Evolutionary conservation across 2,888 invertebrate genomes (phyloP), one percentile per base, ranked within the genome.

Genomic region (Julus scanicus): DNA sequence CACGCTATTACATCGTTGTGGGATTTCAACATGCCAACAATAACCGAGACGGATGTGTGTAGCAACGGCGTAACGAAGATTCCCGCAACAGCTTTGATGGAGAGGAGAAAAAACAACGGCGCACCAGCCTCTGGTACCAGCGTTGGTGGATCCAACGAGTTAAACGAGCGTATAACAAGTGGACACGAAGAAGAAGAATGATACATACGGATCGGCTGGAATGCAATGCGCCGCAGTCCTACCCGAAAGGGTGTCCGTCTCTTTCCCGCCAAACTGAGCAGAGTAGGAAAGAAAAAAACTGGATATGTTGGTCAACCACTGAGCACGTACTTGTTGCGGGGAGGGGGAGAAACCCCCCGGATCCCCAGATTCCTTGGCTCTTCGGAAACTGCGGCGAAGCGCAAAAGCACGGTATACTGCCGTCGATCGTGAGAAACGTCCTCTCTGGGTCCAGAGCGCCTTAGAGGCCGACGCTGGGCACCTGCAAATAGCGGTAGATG

Each of bases 401-500:
- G 17, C 37, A 29, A 29, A 6, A 84, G 84, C 39, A 6, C 15
- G 48, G 39, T n/a, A 29, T 29, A 9, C 71, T 29, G 71, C 29
- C 29, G 29, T 29, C 71, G 71, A 9, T 71, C 71, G n/a, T 20
- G 71, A 20, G 71, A 71, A 71, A 71, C 4, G 71, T 71, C 71
- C 71, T 53, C 29, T 11, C 15, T 15, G 29, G 83, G 20, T 9
- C 20, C 37, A 20, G 20, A 83, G 39, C 86, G 44, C 40, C 29
- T 63, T 87, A 89, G 15, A 89, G 87, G 13, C 89, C 89, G 85
- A 89, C 89, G 44, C 89, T 89, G 29, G 89, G 89, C 17, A 90
- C 89, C 86, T 91, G 91, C 91, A 98, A 96, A 94, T 99, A 99
- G 93, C 99, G 97, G 94, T 99, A 99, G 93, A 99, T 98, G 94